Evolutionary conservation across 2,113 vertebrate genomes (phyloP), one percentile per base, ranked within the genome.

Genomic region (Columbina picui): DNA sequence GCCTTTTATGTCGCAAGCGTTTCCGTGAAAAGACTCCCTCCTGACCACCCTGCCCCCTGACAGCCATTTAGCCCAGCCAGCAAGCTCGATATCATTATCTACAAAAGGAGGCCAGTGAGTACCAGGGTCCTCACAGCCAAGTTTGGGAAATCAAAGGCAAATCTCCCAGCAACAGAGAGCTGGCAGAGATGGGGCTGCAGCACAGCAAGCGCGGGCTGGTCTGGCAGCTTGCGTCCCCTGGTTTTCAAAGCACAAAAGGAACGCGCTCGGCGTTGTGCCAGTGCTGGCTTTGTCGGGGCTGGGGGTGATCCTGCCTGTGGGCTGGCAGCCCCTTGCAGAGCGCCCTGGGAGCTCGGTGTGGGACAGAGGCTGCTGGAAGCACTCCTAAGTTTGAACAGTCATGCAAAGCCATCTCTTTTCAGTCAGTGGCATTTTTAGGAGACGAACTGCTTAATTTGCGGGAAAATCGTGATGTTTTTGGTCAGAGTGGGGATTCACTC

Each of bases 31-130:
- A 95, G 93, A 7, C 84, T 95, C 93, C 74, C 74, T 84, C 36
- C 89, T 90, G 94, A 71, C 81, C 80, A 49, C 60, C 50, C 60
- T 93, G 95, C 73, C 91, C 83, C 50, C 78, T 87, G 96, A 96
- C 95, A 88, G 86, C 74, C 67, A 91, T 95, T 97, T 76, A 93
- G 7, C 87, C 90, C 87, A 83, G 65, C 90, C 94, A 95, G 96
- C 96, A 96, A 97, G 92, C 84, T 96, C 89, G 97, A 96, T 97
- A 97, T 97, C 95, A 96, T 97, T 96, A 97, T 96, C 92, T 89
- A 75, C 90, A 93, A 91, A 92, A 90, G 81, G 84, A 90, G 90
- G 69, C 92, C 86, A 61, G 64, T 1, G 7, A 90, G 82, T 27
- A 38, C 43, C 80, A 50, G 60, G 9, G 17, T 92, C 43, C 73